Percentiles rank a stretch among this genome's conserved stretches.
These are phyloP conservation scores for Cheilosia impressa DNA, from an alignment of 2,888 invertebrate genomes.

Conservation along the genomic window DNA sequence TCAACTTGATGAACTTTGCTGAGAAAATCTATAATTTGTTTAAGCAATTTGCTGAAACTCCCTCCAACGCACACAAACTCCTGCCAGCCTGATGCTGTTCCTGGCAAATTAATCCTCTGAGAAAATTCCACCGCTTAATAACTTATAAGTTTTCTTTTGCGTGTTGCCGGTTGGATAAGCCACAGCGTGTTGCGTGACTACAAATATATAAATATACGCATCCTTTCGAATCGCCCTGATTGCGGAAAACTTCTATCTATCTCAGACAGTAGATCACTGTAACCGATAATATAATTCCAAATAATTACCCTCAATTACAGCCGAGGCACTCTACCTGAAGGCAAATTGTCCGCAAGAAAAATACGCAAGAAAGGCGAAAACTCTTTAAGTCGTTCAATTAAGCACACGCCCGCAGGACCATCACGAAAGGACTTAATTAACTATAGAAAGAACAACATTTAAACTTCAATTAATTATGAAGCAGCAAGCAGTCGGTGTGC, in stretches of 20 bases:
- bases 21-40: constrained; percentile 50
- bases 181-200: constrained; percentile 53
- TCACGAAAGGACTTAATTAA: constrained; percentile 43
- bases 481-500: constrained; percentile 4
- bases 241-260: constrained; percentile 43
- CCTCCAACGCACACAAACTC: background rate
- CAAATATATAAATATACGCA: constrained; percentile 14
- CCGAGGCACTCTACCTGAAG: background rate
- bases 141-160: constrained; percentile 58
- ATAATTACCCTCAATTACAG: constrained; percentile 60
- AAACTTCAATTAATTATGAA: constrained; percentile 21
- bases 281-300: constrained; percentile 51
- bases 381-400: constrained; percentile 49
- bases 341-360: constrained; percentile 9
- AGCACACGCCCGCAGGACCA: constrained; percentile 21
- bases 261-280: constrained; percentile 38
- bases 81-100: background rate
- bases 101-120: constrained; percentile 16
- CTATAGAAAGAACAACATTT: constrained; percentile 30
- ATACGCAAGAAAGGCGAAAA: constrained; percentile 7
- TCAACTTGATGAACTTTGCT: constrained; percentile 34
- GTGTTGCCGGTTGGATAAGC: constrained; percentile 32
- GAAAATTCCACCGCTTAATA: constrained; percentile 46
- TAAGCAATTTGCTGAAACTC: constrained; percentile 28
- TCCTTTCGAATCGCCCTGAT: constrained; percentile 49